Conservation (phyloP, 2,888 invertebrate species). For the Neoascia interrupta region DNA sequence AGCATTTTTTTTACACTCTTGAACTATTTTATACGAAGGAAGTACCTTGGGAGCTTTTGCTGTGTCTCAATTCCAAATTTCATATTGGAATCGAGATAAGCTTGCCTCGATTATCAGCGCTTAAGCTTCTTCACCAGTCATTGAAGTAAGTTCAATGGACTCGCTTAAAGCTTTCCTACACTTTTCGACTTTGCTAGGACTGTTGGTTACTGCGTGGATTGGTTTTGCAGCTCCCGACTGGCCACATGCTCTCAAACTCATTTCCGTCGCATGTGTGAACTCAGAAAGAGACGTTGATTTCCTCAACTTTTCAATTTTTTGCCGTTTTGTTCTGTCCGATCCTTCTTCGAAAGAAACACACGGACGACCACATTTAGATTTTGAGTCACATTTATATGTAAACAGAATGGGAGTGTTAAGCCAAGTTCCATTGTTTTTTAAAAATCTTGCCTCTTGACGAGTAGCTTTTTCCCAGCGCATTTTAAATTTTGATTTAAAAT, state of each 20-base stretch:
- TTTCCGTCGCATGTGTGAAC: conserved; percentile 15
- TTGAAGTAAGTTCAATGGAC: conserved; percentile 9
- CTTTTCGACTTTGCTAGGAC: not conserved
- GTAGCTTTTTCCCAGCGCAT: conserved; percentile 3
- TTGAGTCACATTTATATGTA: not conserved
- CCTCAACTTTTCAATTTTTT: conserved; percentile 18
- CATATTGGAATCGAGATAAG: conserved; percentile 4
- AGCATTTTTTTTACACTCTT: conserved; percentile 5
- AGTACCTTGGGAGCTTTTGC: conserved; percentile 13
- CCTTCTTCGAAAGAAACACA: no score
- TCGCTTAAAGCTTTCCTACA: conserved; percentile 1
- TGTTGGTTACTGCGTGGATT: conserved; percentile 4
- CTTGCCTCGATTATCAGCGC: conserved; percentile 10
- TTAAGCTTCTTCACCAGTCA: conserved; percentile 23
- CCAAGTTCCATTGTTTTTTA: conserved; percentile 13
- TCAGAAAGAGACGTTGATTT: conserved; percentile 1
- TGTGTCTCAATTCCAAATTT: conserved; percentile 19
- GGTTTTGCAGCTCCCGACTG: conserved; percentile 6
- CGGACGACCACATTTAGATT: conserved; percentile 16
- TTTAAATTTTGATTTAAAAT: conserved; percentile 16
- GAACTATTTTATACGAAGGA: conserved; percentile 6
- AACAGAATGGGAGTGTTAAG: conserved; percentile 17
- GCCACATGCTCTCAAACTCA: conserved; percentile 7
- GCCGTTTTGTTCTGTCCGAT: conserved; percentile 18
- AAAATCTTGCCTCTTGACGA: not conserved